A percentile compares a stretch with the other conserved stretches of the same genome.
These are phyloP conservation scores for Petrocephalus schoutedeni DNA, from an alignment of 2,797 vertebrate genomes.

Conservation along the genomic window DNA sequence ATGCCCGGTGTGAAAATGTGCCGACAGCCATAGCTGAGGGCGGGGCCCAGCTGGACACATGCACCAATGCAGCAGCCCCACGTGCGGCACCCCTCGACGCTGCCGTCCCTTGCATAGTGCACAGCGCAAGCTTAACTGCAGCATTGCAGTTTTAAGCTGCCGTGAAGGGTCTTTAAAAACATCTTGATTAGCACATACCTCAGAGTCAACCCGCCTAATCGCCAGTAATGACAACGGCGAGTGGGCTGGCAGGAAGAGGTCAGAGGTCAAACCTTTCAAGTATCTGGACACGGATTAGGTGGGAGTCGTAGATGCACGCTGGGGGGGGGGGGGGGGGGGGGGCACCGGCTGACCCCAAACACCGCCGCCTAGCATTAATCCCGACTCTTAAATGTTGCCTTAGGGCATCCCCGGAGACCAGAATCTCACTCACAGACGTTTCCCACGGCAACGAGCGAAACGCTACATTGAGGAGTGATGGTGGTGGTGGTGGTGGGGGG, in stretches of 20 bases:
- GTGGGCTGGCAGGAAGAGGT: neutral
- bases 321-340: neutral
- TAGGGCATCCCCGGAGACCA: neutral
- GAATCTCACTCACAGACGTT: neutral
- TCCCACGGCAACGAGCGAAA: neutral
- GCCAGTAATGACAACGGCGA: neutral
- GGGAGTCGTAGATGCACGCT: neutral
- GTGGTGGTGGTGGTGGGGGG: too few species aligned
- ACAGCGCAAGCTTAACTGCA: neutral
- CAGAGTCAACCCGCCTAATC: neutral
- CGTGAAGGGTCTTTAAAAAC: neutral
- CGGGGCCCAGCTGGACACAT: neutral
- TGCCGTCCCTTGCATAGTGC: neutral
- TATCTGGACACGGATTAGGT: slow-evolving; percentile 17
- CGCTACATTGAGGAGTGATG: neutral
- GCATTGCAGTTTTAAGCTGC: neutral
- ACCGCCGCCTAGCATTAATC: slow-evolving; percentile 1
- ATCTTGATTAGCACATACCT: neutral
- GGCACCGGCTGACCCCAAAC: neutral
- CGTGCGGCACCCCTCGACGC: neutral
- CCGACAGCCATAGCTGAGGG: neutral
- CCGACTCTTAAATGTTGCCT: neutral
- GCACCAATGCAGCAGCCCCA: neutral
- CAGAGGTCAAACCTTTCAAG: slow-evolving; percentile 19
- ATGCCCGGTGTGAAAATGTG: neutral